phyloP scores from a whole-genome alignment of 2,113 vertebrate genomes.

The Erythrocercus mccallii region DNA sequence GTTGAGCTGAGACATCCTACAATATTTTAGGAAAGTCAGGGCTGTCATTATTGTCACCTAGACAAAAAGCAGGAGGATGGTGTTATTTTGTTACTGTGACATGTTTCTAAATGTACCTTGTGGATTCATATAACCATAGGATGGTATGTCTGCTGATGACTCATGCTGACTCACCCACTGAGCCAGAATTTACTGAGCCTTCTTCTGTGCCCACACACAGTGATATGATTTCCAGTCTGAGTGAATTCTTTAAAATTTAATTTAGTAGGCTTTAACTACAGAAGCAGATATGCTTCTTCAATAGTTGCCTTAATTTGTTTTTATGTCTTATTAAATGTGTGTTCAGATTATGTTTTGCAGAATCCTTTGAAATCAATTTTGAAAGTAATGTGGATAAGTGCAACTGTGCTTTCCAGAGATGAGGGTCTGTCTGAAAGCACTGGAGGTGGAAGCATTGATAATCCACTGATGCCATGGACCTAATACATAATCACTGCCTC shows the following conservation, averaged over 20 bases:
- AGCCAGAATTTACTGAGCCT: conserved; percentile 49
- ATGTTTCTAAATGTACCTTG: conserved; percentile 60
- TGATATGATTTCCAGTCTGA: conserved; percentile 60
- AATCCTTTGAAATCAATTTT: conserved; percentile 26
- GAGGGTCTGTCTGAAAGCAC: neutral
- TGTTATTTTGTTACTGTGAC: conserved; percentile 51
- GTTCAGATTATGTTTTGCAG: conserved; percentile 23
- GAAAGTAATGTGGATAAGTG: neutral
- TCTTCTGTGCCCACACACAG: conserved; percentile 47
- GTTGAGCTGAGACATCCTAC: neutral
- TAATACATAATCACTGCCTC: neutral
- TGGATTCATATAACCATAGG: conserved; percentile 6
- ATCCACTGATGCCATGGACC: neutral
- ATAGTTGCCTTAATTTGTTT: conserved; percentile 22
- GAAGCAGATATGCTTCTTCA: conserved; percentile 24
- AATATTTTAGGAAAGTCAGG: neutral
- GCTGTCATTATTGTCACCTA: conserved; percentile 20
- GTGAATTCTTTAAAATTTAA: conserved; percentile 57
- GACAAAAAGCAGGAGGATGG: conserved; percentile 48
- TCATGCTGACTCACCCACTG: conserved; percentile 58
- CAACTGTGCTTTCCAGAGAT: neutral
- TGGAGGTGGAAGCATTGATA: neutral
- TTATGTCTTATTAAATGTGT: conserved; percentile 25
- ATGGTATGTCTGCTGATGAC: conserved; percentile 55
- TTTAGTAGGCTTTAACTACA: conserved; percentile 48